Base-by-base conservation (phyloP, 2,113 vertebrate species). In the Megaleporinus macrocephalus region DNA sequence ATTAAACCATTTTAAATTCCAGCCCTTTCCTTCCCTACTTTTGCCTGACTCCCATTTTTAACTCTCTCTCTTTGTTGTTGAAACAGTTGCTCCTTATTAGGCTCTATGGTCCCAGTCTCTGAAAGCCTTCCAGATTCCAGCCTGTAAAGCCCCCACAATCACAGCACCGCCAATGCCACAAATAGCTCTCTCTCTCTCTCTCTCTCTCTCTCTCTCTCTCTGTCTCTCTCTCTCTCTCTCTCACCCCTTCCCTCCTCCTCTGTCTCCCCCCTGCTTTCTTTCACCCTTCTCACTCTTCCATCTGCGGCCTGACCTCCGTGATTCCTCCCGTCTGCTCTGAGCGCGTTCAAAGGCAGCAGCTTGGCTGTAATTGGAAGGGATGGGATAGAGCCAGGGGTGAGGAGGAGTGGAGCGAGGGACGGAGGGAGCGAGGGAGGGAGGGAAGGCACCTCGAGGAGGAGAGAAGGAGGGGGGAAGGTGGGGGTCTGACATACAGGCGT, bases 241-340 rank as follows among this genome's bases (percentile, higher is more conserved):
- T 93, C 93, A 94, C 92, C 94, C 33, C 27, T 22, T 18, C 7
- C 30, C 36, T 71, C 69, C 36, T 22, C 26, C 26, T 71, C 22
- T n/a, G 13, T 24, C 36, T 71, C 69, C 11, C 69, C 30, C 69
- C 24, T 44, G 24, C 49, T 57, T 24, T 57, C 73, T 76, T 41
- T 41, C 51, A 74, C 62, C 85, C 53, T 78, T 85, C 84, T 89
- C 86, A 87, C 88, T 90, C 84, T 85, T 93, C 93, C 94, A 95
- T 94, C 93, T 95, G 94, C 91, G 92, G 91, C 87, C 87, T 93
- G 92, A 94, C 92, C 94, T 94, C 92, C 93, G 92, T 90, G 93
- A 90, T 93, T 92, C 92, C 93, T 92, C 91, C 70, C 91, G 90
- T 92, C 91, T 90, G 91, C 92, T 93, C 92, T 89, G 89, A 91